phyloP scores from a whole-genome alignment of 1,140 invertebrate genomes.

The Cotesia glomerata region DNA sequence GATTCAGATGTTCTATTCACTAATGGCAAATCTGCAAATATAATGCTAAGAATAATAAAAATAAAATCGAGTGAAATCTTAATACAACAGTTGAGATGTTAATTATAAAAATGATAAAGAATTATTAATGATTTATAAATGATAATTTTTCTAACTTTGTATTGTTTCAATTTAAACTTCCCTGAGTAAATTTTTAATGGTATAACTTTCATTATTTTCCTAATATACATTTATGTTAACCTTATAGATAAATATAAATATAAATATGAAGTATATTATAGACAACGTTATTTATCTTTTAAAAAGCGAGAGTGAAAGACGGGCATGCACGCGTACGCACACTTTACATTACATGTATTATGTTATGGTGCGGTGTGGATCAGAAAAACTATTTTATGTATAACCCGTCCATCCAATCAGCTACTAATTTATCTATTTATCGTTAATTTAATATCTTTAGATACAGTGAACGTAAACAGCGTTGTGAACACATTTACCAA shows the following conservation, averaged over 20 bases:
- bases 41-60: too few relatives aligned
- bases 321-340: constrained; percentile 12
- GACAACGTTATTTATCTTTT: background rate
- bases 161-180: background rate
- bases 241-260: background rate
- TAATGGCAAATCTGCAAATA: too few relatives aligned
- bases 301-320: constrained; percentile 35
- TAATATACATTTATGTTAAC: too few relatives aligned
- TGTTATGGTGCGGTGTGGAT: background rate
- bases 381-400: constrained; percentile 24
- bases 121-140: background rate
- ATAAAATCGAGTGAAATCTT: too few relatives aligned
- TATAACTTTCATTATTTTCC: constrained; percentile 1
- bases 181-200: background rate
- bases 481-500: constrained; percentile 10
- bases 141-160: background rate
- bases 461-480: background rate
- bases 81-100: too few relatives aligned
- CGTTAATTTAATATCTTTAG: constrained; percentile 27
- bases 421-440: constrained; percentile 34
- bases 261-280: background rate
- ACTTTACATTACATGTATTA: background rate
- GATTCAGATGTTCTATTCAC: too few relatives aligned
- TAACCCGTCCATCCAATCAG: constrained; percentile 29
- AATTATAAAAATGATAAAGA: too few relatives aligned